A percentile compares a stretch with the other conserved stretches of the same genome.
Conservation (phyloP, 2,113 vertebrate species). For the Prinia subflava region DNA sequence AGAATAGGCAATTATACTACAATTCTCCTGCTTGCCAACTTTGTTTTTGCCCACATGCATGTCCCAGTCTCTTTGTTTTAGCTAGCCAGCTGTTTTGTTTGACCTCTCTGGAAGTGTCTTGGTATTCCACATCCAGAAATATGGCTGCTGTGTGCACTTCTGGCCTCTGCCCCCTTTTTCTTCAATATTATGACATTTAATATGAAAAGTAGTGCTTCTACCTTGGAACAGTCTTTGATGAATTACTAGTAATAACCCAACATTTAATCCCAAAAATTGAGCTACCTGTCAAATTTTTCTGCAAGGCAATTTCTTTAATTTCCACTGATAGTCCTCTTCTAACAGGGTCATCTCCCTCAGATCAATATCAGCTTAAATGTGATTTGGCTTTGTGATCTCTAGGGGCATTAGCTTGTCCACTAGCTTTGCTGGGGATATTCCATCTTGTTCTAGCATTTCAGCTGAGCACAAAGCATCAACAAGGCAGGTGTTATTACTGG, state of each 20-base stretch:
- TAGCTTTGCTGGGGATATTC: background rate
- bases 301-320: slow-evolving; percentile 51
- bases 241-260: slow-evolving; percentile 33
- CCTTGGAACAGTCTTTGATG: background rate
- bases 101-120: background rate
- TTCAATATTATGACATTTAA: background rate
- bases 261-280: slow-evolving; percentile 36
- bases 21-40: background rate
- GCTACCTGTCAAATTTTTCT: slow-evolving; percentile 28
- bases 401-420: background rate
- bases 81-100: background rate
- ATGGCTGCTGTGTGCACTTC: background rate
- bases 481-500: background rate
- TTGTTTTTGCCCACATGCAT: background rate
- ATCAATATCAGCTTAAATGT: slow-evolving; percentile 43
- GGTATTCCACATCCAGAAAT: background rate
- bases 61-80: background rate
- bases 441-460: background rate
- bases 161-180: background rate
- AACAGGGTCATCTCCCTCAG: background rate
- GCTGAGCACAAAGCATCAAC: background rate
- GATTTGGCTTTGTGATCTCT: slow-evolving; percentile 25
- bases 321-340: background rate
- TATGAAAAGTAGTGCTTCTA: background rate
- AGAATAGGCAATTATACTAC: background rate